Evolutionary conservation across 2,888 invertebrate species (phyloP), one percentile per base, ranked within the genome.

Genomic region (Dynastes grantii): DNA sequence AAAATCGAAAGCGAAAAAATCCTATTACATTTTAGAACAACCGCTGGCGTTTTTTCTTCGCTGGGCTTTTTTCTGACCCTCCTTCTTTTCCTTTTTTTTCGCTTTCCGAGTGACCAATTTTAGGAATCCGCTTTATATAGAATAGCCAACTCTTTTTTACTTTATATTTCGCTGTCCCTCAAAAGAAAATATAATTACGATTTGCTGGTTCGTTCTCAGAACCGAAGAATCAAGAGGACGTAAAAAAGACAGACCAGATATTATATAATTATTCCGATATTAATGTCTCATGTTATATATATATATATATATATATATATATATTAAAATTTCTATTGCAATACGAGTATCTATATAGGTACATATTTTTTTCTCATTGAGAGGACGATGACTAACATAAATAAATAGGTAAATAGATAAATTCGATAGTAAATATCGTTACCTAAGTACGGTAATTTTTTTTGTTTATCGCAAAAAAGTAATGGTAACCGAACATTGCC

Each of bases 121-220:
- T 45, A 45, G 45, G 45, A 45, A 45, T 45, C 45, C 45, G 45
- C 11, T 45, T 45, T 45, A 45, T 45, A 45, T 11, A 45, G 45
- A 45, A 45, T 45, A 45, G 45, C 45, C 9, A 45, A 8, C 45
- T 45, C 45, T 45, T 45, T 45, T 45, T 45, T 45, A 45, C 45
- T 11, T 45, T 45, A 16, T 55, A 65, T 40, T 65, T 65, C 65
- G 65, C 65, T 40, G 65, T 65, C 37, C 40, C 16, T n/a, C 53
- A n/a, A 65, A 65, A 65, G 40, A 16, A 65, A 65, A 65, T 65
- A 65, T 65, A 65, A 65, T 65, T 65, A 65, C 65, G 32, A 65
- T 9, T 65, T 65, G 40, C 40, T 65, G 13, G 63, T 65, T 65
- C 16, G 40, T 65, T 65, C 65, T 65, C 11, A 16, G 65, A 65